A percentile compares a stretch with the other conserved stretches of the same genome.
Conservation (phyloP, 2,113 vertebrate species). For the Semnornis frantzii region DNA sequence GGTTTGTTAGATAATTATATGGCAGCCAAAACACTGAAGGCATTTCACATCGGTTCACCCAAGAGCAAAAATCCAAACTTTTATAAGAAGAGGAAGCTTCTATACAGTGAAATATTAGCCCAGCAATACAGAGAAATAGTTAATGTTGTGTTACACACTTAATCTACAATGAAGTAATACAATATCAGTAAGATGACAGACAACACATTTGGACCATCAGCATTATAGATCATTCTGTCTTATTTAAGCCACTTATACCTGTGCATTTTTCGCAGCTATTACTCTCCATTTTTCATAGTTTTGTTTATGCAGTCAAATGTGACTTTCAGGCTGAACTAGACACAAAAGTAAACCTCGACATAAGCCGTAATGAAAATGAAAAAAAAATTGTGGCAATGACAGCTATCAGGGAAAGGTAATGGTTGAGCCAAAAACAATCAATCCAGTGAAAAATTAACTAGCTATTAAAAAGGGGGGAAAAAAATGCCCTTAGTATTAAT, state of each 20-base stretch:
- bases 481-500: not conserved
- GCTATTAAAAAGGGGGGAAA: conserved; percentile 35
- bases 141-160: not conserved
- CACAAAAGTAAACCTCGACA: conserved; percentile 3
- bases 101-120: not conserved
- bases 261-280: not conserved
- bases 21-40: not conserved
- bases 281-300: conserved; percentile 37
- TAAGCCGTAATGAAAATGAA: conserved; percentile 45
- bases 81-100: not conserved
- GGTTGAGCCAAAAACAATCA: conserved; percentile 38
- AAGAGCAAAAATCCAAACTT: not conserved
- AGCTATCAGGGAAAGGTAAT: not conserved
- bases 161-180: not conserved
- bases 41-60: not conserved
- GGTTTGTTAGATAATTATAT: not conserved
- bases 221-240: not conserved
- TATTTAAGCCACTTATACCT: not conserved
- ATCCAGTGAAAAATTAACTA: conserved; percentile 52
- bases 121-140: not conserved
- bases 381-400: not conserved
- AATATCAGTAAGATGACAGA: not conserved
- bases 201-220: not conserved
- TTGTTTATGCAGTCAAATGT: conserved; percentile 37
- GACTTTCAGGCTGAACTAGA: conserved; percentile 12